Evolutionary conservation across 2,888 invertebrate species (phyloP).

Genomic region (Zygogramma bicolorata): DNA sequence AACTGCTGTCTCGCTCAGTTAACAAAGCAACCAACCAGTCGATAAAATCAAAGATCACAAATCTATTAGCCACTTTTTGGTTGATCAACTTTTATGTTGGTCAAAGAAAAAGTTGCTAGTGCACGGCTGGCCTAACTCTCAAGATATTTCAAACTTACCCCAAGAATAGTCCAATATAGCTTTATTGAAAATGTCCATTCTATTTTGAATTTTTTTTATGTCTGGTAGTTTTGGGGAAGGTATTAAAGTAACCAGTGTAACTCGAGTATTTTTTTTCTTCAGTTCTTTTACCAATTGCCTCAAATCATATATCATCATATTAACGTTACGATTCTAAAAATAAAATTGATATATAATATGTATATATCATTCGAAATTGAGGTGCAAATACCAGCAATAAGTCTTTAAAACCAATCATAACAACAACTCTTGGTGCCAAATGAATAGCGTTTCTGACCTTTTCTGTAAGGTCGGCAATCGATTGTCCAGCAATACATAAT

Average conservation of each 20-base stretch:
- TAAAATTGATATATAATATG: not conserved
- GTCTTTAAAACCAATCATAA: conserved; percentile 57
- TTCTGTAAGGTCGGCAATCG: conserved; percentile 51
- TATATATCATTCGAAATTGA: not conserved
- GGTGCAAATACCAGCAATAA: conserved; percentile 45
- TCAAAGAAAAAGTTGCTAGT: too few relatives aligned
- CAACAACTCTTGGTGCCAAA: conserved; percentile 56
- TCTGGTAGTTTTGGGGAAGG: conserved; percentile 53
- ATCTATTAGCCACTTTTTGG: too few relatives aligned
- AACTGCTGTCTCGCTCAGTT: too few relatives aligned
- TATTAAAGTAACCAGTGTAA: conserved; percentile 55
- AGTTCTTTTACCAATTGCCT: conserved; percentile 50
- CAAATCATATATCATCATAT: conserved; percentile 54
- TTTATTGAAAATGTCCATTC: conserved; percentile 55
- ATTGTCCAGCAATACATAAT: conserved; percentile 51
- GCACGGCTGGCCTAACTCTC: not conserved
- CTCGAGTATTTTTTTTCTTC: conserved; percentile 51
- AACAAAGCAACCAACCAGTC: too few relatives aligned
- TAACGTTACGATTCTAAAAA: conserved; percentile 51
- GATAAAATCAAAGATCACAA: too few relatives aligned
- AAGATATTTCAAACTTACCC: conserved; percentile 37
- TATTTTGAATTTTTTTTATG: conserved; percentile 38
- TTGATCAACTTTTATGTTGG: too few relatives aligned
- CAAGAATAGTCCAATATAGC: conserved; percentile 54
- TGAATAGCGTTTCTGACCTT: conserved; percentile 47